Conservation (phyloP, 2,888 invertebrate species). For the Caenorhabditis sp. region DNA sequence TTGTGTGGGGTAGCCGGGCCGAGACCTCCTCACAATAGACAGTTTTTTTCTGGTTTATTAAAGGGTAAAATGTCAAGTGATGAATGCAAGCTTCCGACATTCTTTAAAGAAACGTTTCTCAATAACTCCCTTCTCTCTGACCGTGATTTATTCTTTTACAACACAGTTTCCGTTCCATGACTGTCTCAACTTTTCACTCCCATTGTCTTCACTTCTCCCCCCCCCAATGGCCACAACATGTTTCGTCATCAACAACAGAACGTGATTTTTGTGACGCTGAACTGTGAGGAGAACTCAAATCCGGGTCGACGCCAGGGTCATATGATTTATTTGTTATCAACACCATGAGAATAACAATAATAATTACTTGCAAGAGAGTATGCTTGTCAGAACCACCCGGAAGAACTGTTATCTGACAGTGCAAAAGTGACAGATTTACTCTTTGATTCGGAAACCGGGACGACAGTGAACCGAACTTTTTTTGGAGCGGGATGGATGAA, state of each 20-base stretch:
- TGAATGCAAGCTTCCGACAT: too few relatives aligned
- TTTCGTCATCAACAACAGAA: conserved; percentile 3
- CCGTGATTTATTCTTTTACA: not conserved
- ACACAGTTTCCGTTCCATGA: not conserved
- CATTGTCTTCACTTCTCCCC: not conserved
- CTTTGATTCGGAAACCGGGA: conserved; percentile 40
- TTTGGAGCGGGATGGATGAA: conserved; percentile 9
- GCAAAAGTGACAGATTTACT: too few relatives aligned
- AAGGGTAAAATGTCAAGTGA: too few relatives aligned
- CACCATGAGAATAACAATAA: conserved; percentile 47
- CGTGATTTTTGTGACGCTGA: conserved; percentile 30
- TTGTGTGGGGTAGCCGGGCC: too few relatives aligned
- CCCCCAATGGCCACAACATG: not conserved
- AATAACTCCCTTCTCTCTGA: too few relatives aligned
- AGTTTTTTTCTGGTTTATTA: too few relatives aligned
- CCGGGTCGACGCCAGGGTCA: conserved; percentile 11
- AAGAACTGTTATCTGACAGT: conserved; percentile 17
- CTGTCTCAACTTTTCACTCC: not conserved
- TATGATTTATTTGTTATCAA: conserved; percentile 53
- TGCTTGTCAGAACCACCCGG: conserved; percentile 57
- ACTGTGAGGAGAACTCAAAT: conserved; percentile 29
- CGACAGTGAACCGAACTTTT: conserved; percentile 47
- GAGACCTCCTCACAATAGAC: too few relatives aligned
- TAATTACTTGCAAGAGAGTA: conserved; percentile 37
- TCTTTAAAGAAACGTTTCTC: too few relatives aligned